Percentiles rank a stretch among this genome's conserved stretches.
phyloP scores from a whole-genome alignment of 2,888 invertebrate species.

The Onchidella celtica region DNA sequence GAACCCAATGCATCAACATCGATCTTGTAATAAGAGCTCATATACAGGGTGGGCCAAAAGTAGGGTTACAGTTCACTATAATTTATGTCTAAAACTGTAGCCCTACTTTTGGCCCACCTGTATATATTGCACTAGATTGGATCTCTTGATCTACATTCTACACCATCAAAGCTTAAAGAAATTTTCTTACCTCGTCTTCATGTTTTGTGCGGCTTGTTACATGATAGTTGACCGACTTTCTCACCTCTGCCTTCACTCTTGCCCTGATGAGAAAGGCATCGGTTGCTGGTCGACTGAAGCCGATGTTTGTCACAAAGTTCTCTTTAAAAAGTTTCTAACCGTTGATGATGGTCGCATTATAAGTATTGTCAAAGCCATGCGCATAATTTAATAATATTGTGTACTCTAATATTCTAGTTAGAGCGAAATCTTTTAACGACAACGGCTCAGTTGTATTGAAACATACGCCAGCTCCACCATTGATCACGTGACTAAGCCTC shows the following conservation, averaged over 20 bases:
- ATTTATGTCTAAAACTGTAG: too few species aligned
- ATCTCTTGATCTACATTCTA: background rate
- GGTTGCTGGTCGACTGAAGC: background rate
- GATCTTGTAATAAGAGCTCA: background rate
- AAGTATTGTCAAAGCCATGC: too few species aligned
- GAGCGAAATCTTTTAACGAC: too few species aligned
- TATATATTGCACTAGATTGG: background rate
- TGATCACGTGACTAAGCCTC: too few species aligned
- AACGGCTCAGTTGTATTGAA: too few species aligned
- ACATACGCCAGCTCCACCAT: too few species aligned
- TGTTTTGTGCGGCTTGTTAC: background rate
- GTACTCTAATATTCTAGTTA: too few species aligned
- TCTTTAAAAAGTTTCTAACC: background rate
- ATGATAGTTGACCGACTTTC: background rate
- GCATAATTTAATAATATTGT: too few species aligned
- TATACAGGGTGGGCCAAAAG: too few species aligned
- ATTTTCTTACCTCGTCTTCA: background rate
- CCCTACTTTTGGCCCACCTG: too few species aligned
- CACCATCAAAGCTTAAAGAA: background rate
- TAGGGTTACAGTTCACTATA: too few species aligned
- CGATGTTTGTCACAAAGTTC: background rate
- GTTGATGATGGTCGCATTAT: too few species aligned
- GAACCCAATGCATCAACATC: background rate
- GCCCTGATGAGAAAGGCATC: background rate
- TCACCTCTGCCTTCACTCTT: background rate